These are phyloP conservation scores for Hippocampus zosterae DNA, from an alignment of 2,113 vertebrate species.

Conservation along the genomic window DNA sequence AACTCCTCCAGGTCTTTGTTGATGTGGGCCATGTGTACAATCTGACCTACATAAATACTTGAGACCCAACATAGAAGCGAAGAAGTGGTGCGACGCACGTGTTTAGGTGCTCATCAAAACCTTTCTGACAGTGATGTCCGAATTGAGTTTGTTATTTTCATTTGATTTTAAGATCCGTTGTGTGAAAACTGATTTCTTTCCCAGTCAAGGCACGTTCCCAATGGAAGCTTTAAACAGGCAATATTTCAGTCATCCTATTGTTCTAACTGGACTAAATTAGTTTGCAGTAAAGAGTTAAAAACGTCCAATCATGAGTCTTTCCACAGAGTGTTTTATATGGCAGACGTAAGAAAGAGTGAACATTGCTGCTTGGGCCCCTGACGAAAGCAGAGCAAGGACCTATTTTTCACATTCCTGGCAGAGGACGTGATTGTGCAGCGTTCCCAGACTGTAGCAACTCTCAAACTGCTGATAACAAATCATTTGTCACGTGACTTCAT, in stretches of 20 bases:
- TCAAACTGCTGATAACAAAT: conserved; percentile 59
- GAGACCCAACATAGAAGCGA: not conserved
- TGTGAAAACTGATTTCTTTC: not conserved
- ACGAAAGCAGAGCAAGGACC: conserved; percentile 33
- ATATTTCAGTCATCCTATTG: not conserved
- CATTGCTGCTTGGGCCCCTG: conserved; percentile 33
- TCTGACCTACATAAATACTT: too few species aligned
- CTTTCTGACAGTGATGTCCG: not conserved
- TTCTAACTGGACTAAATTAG: conserved; percentile 8
- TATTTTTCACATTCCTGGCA: conserved; percentile 45
- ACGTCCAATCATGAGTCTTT: not conserved
- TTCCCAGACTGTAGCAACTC: conserved; percentile 18
- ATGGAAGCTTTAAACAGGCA: not conserved
- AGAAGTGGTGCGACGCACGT: not conserved
- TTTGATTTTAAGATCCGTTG: not conserved
- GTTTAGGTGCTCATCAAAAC: not conserved
- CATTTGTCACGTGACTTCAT: conserved; percentile 64
- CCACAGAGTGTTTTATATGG: conserved; percentile 45
- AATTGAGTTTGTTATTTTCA: not conserved
- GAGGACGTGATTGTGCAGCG: conserved; percentile 23
- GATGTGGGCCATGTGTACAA: too few species aligned
- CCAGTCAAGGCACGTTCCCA: not conserved
- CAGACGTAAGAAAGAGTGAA: conserved; percentile 6
- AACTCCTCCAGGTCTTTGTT: too few species aligned
- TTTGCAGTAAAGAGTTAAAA: not conserved